phyloP scores from a whole-genome alignment of 1,140 invertebrate species.

The Penaeus indicus region DNA sequence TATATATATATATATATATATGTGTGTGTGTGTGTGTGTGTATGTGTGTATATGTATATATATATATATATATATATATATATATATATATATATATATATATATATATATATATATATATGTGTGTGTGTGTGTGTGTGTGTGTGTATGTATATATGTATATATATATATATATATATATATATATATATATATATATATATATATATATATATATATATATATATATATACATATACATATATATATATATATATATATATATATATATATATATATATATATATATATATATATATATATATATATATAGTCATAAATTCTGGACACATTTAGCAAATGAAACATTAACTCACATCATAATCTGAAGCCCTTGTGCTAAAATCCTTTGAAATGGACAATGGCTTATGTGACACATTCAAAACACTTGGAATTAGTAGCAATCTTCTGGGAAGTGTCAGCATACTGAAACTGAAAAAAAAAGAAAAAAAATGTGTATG shows the following conservation, averaged over 20 bases:
- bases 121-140: not conserved
- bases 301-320: not conserved
- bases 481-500: not conserved
- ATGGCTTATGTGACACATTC: too few species aligned
- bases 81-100: constrained; percentile 27
- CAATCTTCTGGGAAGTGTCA: too few species aligned
- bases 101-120: constrained; percentile 23
- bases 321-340: too few species aligned
- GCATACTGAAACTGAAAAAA: not conserved
- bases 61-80: constrained; percentile 22
- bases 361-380: too few species aligned
- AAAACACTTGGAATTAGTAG: too few species aligned
- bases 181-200: constrained; percentile 20
- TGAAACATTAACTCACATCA: too few species aligned
- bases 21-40: not conserved
- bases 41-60: constrained; percentile 13
- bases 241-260: not conserved
- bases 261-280: constrained; percentile 11
- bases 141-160: constrained; percentile 13
- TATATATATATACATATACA: not conserved
- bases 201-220: not conserved
- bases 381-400: too few species aligned
- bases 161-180: constrained; percentile 21
- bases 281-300: not conserved
- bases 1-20: not conserved